Evolutionary conservation across 2,797 vertebrate genomes (phyloP), one percentile per base, ranked within the genome.

Genomic region (Mormyrops attenuatus): DNA sequence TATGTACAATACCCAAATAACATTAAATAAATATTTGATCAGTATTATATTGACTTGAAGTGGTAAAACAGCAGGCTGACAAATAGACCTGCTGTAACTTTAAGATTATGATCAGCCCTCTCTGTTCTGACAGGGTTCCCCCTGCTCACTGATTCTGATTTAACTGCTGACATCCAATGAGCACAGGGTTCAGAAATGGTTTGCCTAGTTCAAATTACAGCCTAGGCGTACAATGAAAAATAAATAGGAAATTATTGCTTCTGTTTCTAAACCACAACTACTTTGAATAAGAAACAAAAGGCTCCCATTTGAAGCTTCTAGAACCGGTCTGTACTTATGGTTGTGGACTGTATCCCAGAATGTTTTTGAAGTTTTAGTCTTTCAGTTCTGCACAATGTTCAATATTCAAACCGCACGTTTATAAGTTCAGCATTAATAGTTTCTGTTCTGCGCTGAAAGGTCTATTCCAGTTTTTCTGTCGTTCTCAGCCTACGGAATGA

Each of bases 181-280:
- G 69, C 69, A 6, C 73, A 80, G 38, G 73, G 34, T 80, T 80
- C 38, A 41, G 44, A 80, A 44, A 44, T n/a, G 20, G 73, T 80
- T 44, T 80, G 73, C 38, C 73, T 80, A 44, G 34, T 80, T 80
- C 73, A 80, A 80, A 80, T 80, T 41, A 80, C 73, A 80, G 73
- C 34, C 73, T n/a, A 20, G 73, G 73, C 34, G 2, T 44, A 44
- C 44, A 80, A 80, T 80, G 41, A 80, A 80, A 80, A 80, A 80
- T 80, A 80, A 80, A 80, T 80, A 80, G 38, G 73, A 80, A 20
- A 44, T 44, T 17, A 80, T 44, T 80, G 38, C 73, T 44, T 44
- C 73, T 80, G 38, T n/a, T 44, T 30, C 34, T 80, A 80, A 80
- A 80, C 73, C 73, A n/a, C 17, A 80, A 17, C 34, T 44, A n/a